Evolutionary conservation across 2,888 invertebrate species (phyloP).

Genomic region (Campoplex capitator): DNA sequence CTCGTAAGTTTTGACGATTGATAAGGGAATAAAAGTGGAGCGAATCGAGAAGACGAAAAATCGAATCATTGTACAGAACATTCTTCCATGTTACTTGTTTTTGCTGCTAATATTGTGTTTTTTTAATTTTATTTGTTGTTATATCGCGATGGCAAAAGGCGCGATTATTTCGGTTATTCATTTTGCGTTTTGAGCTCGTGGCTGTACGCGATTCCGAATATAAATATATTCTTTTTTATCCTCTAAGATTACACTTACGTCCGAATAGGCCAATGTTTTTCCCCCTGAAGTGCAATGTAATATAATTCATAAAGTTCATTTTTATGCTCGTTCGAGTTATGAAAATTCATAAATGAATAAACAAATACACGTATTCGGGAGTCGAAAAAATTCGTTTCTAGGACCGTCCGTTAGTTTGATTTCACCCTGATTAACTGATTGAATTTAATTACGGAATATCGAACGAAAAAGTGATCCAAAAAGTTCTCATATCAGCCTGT

Average conservation of each 20-base stretch:
- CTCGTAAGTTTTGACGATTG: constrained; percentile 31
- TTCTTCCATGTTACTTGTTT: constrained; percentile 75
- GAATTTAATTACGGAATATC: not conserved
- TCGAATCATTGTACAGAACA: constrained; percentile 74
- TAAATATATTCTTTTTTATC: constrained; percentile 9
- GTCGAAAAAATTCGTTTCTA: not conserved
- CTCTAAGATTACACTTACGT: constrained; percentile 32
- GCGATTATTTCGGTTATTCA: constrained; percentile 18
- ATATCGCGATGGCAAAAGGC: constrained; percentile 36
- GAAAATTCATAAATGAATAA: not conserved
- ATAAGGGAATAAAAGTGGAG: constrained; percentile 36
- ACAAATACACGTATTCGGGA: constrained; percentile 13
- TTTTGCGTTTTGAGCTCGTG: constrained; percentile 43
- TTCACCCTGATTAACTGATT: not conserved
- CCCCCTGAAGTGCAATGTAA: constrained; percentile 24
- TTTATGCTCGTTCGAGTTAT: constrained; percentile 60
- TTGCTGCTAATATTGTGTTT: constrained; percentile 53
- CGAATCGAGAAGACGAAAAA: constrained; percentile 64
- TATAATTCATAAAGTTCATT: constrained; percentile 69
- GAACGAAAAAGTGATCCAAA: not conserved
- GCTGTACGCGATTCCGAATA: constrained; percentile 54
- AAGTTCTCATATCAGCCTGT: not conserved
- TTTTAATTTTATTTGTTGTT: constrained; percentile 16
- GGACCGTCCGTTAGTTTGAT: not conserved
- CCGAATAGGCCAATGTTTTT: constrained; percentile 37